These are phyloP conservation scores for Pteropus rufus DNA, from an alignment of 2,797 vertebrate species.

Conservation along the genomic window DNA sequence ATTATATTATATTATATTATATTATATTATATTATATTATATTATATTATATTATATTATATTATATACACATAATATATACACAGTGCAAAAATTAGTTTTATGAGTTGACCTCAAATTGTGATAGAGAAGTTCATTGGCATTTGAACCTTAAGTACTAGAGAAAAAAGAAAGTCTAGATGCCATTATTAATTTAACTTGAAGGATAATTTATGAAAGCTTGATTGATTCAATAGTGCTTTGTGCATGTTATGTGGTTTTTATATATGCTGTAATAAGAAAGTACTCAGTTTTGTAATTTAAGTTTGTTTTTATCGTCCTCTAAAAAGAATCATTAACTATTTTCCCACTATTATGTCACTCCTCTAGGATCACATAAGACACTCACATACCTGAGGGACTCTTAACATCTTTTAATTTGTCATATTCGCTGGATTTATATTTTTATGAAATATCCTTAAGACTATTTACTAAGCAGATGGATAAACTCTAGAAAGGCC, in stretches of 20 bases:
- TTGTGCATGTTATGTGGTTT: background rate
- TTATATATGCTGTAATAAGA: constrained; percentile 4
- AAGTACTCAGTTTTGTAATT: background rate
- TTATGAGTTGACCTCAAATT: constrained; percentile 50
- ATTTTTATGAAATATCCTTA: constrained; percentile 34
- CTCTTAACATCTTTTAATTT: constrained; percentile 8
- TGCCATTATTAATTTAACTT: constrained; percentile 25
- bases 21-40: too few species aligned
- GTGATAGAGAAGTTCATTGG: constrained; percentile 7
- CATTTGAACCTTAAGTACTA: background rate
- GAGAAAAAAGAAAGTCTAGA: background rate
- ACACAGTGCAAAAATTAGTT: background rate
- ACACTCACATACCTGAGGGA: background rate
- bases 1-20: too few species aligned
- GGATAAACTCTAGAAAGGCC: background rate
- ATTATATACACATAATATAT: too few species aligned
- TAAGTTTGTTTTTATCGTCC: background rate
- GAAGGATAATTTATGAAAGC: constrained; percentile 1
- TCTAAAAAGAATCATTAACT: constrained; percentile 21
- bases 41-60: too few species aligned
- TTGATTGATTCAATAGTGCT: background rate
- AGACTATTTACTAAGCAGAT: background rate
- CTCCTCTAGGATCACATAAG: background rate
- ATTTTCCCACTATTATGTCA: background rate
- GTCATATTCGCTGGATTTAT: background rate